Evolutionary conservation across 2,888 invertebrate genomes (phyloP).

Genomic region (Spodoptera exigua): DNA sequence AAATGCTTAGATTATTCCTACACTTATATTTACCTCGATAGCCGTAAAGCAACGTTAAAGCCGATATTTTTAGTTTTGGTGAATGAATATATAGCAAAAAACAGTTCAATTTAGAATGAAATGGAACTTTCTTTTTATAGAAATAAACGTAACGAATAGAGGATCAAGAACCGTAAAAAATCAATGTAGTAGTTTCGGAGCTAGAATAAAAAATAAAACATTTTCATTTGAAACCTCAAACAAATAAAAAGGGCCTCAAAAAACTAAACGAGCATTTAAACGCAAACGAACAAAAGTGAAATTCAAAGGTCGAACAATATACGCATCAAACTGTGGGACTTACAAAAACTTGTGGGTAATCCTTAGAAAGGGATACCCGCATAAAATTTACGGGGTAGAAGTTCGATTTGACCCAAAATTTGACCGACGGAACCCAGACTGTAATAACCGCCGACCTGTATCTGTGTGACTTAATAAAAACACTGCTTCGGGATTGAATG

Average conservation of each 20-base stretch:
- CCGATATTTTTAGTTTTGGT: conserved; percentile 13
- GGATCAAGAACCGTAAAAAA: no score
- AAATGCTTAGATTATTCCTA: conserved; percentile 39
- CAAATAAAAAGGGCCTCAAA: conserved; percentile 11
- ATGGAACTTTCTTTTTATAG: no score
- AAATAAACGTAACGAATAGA: no score
- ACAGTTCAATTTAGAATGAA: no score
- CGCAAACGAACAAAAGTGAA: conserved; percentile 43
- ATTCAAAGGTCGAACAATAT: conserved; percentile 56
- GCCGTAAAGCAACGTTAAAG: conserved; percentile 27
- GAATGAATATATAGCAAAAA: conserved; percentile 6
- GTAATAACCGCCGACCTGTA: conserved; percentile 75
- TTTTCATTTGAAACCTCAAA: no score
- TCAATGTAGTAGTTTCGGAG: not conserved
- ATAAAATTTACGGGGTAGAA: conserved; percentile 57
- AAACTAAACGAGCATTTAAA: conserved; percentile 34
- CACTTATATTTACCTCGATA: conserved; percentile 29
- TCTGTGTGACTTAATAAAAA: conserved; percentile 78
- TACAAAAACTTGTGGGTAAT: conserved; percentile 58
- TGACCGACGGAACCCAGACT: conserved; percentile 68
- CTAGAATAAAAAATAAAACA: not conserved
- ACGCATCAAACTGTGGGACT: conserved; percentile 57
- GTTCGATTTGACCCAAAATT: conserved; percentile 76
- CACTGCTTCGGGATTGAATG: conserved; percentile 43
- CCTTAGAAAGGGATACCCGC: conserved; percentile 58